Evolutionary conservation across 1,140 invertebrate species (phyloP).

Genomic region (Sycophaga agraensis): DNA sequence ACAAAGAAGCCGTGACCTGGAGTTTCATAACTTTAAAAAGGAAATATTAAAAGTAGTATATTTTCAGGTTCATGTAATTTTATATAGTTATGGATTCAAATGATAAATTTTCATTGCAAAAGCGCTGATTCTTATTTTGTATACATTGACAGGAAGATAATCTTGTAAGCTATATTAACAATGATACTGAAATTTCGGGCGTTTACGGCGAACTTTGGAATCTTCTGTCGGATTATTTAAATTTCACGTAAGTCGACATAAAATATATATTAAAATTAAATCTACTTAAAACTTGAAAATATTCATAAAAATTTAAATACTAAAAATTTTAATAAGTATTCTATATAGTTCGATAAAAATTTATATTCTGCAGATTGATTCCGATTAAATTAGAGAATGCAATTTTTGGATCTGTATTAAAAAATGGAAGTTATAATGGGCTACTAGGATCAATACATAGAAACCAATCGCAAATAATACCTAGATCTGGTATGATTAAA

Average conservation of each 20-base stretch:
- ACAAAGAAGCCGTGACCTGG: constrained; percentile 5
- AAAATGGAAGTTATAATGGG: constrained; percentile 30
- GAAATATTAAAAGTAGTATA: constrained; percentile 24
- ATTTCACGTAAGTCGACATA: constrained; percentile 35
- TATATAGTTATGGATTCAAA: neutral
- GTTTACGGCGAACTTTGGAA: constrained; percentile 33
- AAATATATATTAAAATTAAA: no score
- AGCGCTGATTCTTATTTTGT: neutral
- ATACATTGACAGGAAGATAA: constrained; percentile 27
- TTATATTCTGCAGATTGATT: constrained; percentile 36
- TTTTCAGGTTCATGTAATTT: constrained; percentile 27
- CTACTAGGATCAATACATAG: constrained; percentile 29
- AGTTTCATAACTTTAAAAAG: constrained; percentile 25
- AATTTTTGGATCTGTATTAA: constrained; percentile 3
- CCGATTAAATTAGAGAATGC: constrained; percentile 1
- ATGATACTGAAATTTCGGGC: constrained; percentile 31
- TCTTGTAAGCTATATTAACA: constrained; percentile 28
- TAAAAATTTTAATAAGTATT: no score
- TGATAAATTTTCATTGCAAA: neutral
- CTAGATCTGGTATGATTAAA: constrained; percentile 19
- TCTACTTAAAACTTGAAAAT: no score
- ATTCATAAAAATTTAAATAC: no score
- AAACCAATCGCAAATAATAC: constrained; percentile 36
- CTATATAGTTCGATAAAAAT: no score
- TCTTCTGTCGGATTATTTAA: constrained; percentile 30